Conservation (phyloP, 2,797 vertebrate genomes). For the Petrocephalus schoutedeni region DNA sequence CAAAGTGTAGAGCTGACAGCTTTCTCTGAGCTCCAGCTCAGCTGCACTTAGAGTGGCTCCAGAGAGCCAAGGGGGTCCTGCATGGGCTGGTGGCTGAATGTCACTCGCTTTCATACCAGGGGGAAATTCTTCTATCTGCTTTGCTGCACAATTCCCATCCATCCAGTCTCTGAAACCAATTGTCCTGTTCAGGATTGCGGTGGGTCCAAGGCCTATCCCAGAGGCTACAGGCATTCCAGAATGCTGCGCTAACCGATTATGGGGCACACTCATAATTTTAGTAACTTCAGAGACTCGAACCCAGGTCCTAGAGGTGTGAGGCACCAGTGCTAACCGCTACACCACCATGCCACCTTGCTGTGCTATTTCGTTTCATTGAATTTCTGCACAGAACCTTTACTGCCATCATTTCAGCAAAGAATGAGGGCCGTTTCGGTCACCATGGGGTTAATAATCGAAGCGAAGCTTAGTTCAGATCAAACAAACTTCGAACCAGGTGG, state of each 20-base stretch:
- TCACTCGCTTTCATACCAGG: background rate
- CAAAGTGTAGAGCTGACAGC: background rate
- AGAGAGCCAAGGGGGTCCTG: background rate
- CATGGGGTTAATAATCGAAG: background rate
- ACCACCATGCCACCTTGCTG: background rate
- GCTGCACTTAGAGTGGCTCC: background rate
- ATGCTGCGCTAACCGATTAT: too few relatives aligned
- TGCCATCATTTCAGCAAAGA: background rate
- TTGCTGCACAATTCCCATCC: background rate
- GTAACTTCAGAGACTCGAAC: too few relatives aligned
- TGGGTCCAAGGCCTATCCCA: too few relatives aligned
- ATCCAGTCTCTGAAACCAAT: too few relatives aligned
- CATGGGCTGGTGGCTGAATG: background rate
- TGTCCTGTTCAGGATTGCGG: too few relatives aligned
- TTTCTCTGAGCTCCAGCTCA: background rate
- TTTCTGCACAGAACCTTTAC: background rate
- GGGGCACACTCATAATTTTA: too few relatives aligned
- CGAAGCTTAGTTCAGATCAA: background rate
- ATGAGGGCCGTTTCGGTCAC: background rate
- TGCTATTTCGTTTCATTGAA: background rate
- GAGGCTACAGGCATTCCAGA: too few relatives aligned
- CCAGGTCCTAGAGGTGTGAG: too few relatives aligned
- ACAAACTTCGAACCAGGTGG: background rate
- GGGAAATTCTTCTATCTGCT: background rate
- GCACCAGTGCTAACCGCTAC: too few relatives aligned